Base-by-base conservation (phyloP, 2,113 vertebrate genomes). In the Cinclus mexicanus region DNA sequence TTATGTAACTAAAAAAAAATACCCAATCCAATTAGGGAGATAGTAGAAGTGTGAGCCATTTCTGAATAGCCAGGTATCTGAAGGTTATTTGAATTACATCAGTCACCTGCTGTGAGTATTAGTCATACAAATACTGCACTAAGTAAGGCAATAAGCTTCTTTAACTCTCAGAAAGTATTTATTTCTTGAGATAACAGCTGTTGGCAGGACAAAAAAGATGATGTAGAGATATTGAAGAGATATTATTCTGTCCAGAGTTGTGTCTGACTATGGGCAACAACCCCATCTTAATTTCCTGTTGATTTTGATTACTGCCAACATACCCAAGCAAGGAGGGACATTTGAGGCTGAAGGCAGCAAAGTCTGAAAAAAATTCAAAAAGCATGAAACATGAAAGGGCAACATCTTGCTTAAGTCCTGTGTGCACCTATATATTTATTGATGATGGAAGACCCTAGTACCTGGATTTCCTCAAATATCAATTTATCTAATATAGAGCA, bases 81-180 rank as follows among this genome's bases (percentile, higher is more conserved):
- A 86, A 94, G 63, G 78, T 92, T 87, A 78, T 84, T 89, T 90
- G 79, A 90, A 88, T 65, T 14, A 78, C 42, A 87, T 55, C 35
- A 63, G 6, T 78, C 52, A 70, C 37, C 49, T 55, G 28, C 56
- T 83, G 49, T 50, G 35, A 81, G 33, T n/a, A 93, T 83, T 20
- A 65, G 13, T 39, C 56, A n/a, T 65, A 82, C 85, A 61, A 79
- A 83, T 33, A 57, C 47, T 83, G 46, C 28, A 52, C 15, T 49
- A 53, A 35, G 50, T 76, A 76, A 76, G 33, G 39, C 33, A 86
- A 12, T 41, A 84, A 85, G 55, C 80, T 57, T 61, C 33, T 82
- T 85, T 74, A 50, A 63, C 17, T n/a, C 61, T n/a, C 74, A 46
- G 60, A 87, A 68, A 63, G 4, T 39, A 63, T 47, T 77, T 90